phyloP scores from a whole-genome alignment of 2,888 invertebrate species.

The Stramonita haemastoma region DNA sequence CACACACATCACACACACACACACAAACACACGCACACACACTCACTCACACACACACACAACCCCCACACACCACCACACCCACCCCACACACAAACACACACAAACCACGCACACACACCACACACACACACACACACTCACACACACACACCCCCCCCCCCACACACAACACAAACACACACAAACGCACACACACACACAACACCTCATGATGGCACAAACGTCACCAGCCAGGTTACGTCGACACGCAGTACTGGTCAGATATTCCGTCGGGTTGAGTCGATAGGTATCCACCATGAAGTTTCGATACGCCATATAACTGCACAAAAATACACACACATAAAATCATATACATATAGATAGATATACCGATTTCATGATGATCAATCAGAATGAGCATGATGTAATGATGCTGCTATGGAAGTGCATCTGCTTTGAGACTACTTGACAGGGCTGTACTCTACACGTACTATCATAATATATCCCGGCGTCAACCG shows the following conservation, averaged over 20 bases:
- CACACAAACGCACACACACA: not conserved
- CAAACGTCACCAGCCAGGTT: conserved; percentile 99
- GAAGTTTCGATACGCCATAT: conserved; percentile 98
- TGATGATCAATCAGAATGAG: too few relatives aligned
- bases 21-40: not conserved
- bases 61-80: not conserved
- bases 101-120: not conserved
- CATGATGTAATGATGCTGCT: too few relatives aligned
- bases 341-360: too few relatives aligned
- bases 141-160: not conserved
- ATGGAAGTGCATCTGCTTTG: too few relatives aligned
- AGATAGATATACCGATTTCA: too few relatives aligned
- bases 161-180: not conserved
- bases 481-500: too few relatives aligned
- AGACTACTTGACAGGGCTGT: too few relatives aligned
- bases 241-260: conserved; percentile 96
- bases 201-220: conserved; percentile 90
- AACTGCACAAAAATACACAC: conserved; percentile 80
- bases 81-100: not conserved
- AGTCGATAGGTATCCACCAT: conserved; percentile 99
- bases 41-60: not conserved
- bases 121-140: not conserved
- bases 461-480: too few relatives aligned
- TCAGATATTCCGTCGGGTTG: conserved; percentile 92
- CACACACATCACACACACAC: not conserved